Evolutionary conservation across 2,113 vertebrate genomes (phyloP).

Genomic region (Oreochromis aureus): DNA sequence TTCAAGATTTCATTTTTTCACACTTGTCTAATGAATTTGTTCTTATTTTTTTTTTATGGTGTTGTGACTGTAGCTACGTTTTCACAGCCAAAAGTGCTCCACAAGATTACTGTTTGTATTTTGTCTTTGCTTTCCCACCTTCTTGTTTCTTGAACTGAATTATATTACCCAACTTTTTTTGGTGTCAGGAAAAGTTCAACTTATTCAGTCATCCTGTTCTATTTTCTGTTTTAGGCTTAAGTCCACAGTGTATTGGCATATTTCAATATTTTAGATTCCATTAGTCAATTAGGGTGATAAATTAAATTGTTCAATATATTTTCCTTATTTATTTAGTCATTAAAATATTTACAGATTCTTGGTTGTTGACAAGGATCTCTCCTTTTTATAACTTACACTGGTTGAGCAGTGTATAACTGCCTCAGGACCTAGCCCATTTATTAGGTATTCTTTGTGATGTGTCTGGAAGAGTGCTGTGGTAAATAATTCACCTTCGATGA

Average conservation of each 20-base stretch:
- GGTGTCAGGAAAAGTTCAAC: not conserved
- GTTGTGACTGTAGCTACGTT: not conserved
- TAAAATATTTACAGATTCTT: not conserved
- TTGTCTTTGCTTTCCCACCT: not conserved
- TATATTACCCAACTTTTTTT: not conserved
- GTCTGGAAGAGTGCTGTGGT: conserved; percentile 9
- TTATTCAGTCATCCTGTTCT: not conserved
- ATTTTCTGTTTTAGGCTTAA: not conserved
- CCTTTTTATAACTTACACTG: not conserved
- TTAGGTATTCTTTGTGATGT: conserved; percentile 61
- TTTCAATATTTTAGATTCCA: not conserved
- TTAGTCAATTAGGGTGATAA: not conserved
- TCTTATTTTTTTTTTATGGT: not conserved
- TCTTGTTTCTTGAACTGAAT: not conserved
- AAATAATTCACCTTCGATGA: conserved; percentile 50
- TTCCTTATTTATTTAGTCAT: not conserved
- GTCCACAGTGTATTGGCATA: accelerated
- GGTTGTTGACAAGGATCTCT: not conserved
- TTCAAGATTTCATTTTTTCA: not conserved
- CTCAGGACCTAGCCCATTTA: conserved; percentile 24
- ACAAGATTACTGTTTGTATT: not conserved
- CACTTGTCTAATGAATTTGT: not conserved
- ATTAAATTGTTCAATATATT: not conserved
- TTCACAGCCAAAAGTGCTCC: not conserved
- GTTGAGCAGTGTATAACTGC: not conserved